Evolutionary conservation across 2,797 vertebrate species (phyloP).

Genomic region (Platyrinchus mystaceus): DNA sequence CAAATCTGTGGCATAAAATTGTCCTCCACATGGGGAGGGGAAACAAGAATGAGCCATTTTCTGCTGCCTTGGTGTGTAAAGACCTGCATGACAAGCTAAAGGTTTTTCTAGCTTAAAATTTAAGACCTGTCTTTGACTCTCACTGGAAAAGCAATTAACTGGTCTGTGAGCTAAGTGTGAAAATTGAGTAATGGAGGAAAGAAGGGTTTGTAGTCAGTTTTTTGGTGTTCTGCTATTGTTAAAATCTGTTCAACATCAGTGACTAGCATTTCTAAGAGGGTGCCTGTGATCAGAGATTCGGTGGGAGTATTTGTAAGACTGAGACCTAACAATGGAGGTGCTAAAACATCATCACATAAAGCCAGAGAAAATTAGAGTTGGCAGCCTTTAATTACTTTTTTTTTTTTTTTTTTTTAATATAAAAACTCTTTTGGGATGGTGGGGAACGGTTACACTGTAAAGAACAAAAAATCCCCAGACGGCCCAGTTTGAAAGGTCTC

Average conservation of each 20-base stretch:
- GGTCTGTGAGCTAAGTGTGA: conserved; percentile 52
- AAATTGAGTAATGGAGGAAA: conserved; percentile 27
- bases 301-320: neutral
- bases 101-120: conserved; percentile 29
- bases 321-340: neutral
- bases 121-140: conserved; percentile 39
- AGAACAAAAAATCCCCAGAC: neutral
- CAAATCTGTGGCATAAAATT: neutral
- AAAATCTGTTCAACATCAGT: conserved; percentile 19
- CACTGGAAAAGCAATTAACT: conserved; percentile 57
- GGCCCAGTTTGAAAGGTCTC: neutral
- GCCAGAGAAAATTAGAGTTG: neutral
- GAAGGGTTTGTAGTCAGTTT: neutral
- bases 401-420: neutral
- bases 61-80: neutral
- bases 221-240: conserved; percentile 24
- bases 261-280: neutral
- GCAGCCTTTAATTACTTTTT: conserved; percentile 2
- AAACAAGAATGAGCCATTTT: neutral
- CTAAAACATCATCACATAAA: neutral
- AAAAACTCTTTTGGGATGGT: neutral
- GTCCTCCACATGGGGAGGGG: neutral
- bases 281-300: neutral
- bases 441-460: neutral
- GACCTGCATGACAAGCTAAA: conserved; percentile 11